Evolutionary conservation across 2,888 invertebrate species (phyloP).

Genomic region (Dichetophora obliterata): DNA sequence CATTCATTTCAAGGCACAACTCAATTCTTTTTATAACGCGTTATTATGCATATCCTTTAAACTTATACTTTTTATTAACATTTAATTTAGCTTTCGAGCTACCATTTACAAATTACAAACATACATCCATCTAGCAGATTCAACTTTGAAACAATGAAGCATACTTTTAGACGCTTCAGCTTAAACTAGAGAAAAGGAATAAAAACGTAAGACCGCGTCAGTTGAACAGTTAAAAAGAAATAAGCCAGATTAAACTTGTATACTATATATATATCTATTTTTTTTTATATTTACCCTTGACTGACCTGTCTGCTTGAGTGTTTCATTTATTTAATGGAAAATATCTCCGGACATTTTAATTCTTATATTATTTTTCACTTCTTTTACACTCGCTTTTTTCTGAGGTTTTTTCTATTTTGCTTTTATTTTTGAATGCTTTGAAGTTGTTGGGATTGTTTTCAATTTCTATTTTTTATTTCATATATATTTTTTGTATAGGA

Average conservation of each 20-base stretch:
- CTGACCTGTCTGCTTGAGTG: slow-evolving; percentile 32
- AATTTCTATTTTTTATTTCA: slow-evolving; percentile 9
- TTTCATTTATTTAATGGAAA: slow-evolving; percentile 35
- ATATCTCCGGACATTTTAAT: slow-evolving; percentile 32
- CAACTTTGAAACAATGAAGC: neutral
- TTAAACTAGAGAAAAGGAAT: neutral
- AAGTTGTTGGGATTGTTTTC: slow-evolving; percentile 9
- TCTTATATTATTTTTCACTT: slow-evolving; percentile 11
- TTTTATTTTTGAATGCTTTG: neutral
- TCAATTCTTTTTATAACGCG: no score
- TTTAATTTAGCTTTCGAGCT: no score
- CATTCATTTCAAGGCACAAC: no score
- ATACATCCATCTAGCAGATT: neutral
- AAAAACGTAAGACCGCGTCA: neutral
- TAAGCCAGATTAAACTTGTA: neutral
- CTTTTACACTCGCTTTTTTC: neutral
- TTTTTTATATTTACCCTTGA: slow-evolving; percentile 20
- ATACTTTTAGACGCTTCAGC: neutral
- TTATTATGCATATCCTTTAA: no score
- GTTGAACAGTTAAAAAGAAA: neutral
- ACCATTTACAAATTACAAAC: neutral
- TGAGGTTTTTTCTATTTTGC: neutral
- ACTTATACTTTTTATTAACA: no score
- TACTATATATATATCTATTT: neutral
- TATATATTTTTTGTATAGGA: slow-evolving; percentile 15